These are phyloP conservation scores for Phlogophora meticulosa DNA, from an alignment of 2,888 invertebrate genomes.

Conservation along the genomic window DNA sequence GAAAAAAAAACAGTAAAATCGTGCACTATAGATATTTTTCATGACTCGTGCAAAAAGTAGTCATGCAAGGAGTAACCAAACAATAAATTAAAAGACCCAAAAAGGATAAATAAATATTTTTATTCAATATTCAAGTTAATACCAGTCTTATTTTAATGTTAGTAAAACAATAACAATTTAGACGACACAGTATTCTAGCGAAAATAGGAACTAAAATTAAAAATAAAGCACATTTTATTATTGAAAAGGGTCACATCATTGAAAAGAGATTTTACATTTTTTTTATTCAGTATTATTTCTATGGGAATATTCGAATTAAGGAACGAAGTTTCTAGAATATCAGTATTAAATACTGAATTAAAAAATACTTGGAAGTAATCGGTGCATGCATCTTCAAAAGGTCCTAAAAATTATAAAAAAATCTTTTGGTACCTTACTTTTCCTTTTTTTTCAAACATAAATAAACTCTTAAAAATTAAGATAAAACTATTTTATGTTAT, in stretches of 20 bases:
- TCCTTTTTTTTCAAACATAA: slow-evolving; percentile 29
- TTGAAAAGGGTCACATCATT: slow-evolving; percentile 36
- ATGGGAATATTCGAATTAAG: slow-evolving; percentile 8
- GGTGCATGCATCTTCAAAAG: neutral
- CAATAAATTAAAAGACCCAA: slow-evolving; percentile 82
- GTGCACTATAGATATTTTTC: neutral
- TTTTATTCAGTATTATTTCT: slow-evolving; percentile 3
- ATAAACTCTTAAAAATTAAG: slow-evolving; percentile 33
- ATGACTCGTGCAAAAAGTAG: slow-evolving; percentile 48
- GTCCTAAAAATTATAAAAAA: slow-evolving; percentile 13
- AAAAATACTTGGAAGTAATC: slow-evolving; percentile 28
- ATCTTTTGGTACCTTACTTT: slow-evolving; percentile 13
- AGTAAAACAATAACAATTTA: slow-evolving; percentile 69
- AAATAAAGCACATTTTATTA: slow-evolving; percentile 25
- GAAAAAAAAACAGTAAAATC: neutral
- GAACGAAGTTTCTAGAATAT: neutral
- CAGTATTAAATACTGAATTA: slow-evolving; percentile 27
- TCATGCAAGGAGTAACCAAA: slow-evolving; percentile 71
- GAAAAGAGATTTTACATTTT: slow-evolving; percentile 22
- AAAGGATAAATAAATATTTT: slow-evolving; percentile 82
- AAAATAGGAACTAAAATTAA: slow-evolving; percentile 45
- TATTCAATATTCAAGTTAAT: slow-evolving; percentile 81
- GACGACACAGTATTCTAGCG: slow-evolving; percentile 58
- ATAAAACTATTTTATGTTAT: slow-evolving; percentile 16
- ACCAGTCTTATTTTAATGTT: slow-evolving; percentile 82